Percentiles rank a stretch among this genome's conserved stretches.
Conservation (phyloP, 2,888 invertebrate species). For the Lymantria monacha region DNA sequence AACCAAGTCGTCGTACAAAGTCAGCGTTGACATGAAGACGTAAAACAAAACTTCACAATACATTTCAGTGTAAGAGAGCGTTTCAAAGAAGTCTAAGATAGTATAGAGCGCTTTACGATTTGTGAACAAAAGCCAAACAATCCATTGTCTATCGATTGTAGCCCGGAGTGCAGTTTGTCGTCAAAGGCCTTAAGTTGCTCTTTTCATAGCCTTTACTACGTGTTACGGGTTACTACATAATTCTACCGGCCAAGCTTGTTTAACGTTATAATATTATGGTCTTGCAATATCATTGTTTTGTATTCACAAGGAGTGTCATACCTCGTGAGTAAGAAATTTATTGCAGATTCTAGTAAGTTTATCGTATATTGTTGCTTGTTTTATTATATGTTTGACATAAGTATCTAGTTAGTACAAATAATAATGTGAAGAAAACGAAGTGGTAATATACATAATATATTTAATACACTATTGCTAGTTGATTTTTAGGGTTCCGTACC, state of each 20-base stretch:
- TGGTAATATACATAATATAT: too few relatives aligned
- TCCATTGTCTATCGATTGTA: slow-evolving; percentile 75
- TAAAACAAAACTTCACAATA: slow-evolving; percentile 51
- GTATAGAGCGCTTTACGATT: slow-evolving; percentile 62
- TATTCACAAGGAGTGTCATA: slow-evolving; percentile 5
- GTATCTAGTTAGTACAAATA: background rate
- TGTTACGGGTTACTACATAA: slow-evolving; percentile 37
- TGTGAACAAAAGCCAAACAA: slow-evolving; percentile 73
- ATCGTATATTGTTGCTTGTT: background rate
- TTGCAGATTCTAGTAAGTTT: slow-evolving; percentile 1
- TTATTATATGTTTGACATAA: background rate
- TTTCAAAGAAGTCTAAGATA: slow-evolving; percentile 63
- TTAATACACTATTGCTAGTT: background rate
- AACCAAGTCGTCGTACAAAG: slow-evolving; percentile 34
- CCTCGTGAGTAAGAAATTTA: slow-evolving; percentile 1
- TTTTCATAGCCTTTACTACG: slow-evolving; percentile 50
- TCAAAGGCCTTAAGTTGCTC: slow-evolving; percentile 66
- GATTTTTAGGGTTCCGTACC: too few relatives aligned
- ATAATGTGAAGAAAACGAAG: background rate
- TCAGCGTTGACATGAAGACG: slow-evolving; percentile 41
- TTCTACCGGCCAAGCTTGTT: slow-evolving; percentile 15
- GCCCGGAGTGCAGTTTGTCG: slow-evolving; percentile 70
- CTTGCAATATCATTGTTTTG: slow-evolving; percentile 8
- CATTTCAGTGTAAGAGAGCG: slow-evolving; percentile 54
- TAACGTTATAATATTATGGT: slow-evolving; percentile 11